These are phyloP conservation scores for Holcopasites calliopsidis DNA, from an alignment of 1,140 invertebrate genomes.

Conservation along the genomic window DNA sequence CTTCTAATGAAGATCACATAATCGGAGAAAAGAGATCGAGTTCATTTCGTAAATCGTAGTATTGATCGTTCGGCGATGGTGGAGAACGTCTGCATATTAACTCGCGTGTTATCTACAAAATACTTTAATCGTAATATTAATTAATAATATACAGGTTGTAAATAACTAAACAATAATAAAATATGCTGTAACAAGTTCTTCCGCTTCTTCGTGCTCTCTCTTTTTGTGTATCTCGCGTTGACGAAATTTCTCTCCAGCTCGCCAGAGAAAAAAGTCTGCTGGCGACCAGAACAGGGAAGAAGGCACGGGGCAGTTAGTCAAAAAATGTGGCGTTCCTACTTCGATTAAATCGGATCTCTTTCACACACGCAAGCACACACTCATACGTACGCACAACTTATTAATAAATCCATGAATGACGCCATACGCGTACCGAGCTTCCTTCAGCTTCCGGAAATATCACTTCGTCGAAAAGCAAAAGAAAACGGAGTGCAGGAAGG, in stretches of 20 bases:
- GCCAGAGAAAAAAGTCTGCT: background rate
- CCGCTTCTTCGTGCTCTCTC: conserved; percentile 38
- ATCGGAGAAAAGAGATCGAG: background rate
- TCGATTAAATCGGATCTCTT: background rate
- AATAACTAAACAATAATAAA: conserved; percentile 80
- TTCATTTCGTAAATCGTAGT: background rate
- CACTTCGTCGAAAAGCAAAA: conserved; percentile 19
- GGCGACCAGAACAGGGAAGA: conserved; percentile 62
- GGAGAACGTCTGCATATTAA: conserved; percentile 38
- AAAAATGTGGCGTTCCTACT: conserved; percentile 34
- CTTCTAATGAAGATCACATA: background rate
- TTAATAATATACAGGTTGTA: conserved; percentile 80
- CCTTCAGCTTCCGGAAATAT: background rate
- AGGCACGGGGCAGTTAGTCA: conserved; percentile 72
- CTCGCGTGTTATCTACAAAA: conserved; percentile 78
- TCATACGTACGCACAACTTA: too few relatives aligned
- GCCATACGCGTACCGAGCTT: conserved; percentile 6
- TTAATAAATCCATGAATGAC: conserved; percentile 13
- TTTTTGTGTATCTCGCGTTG: background rate
- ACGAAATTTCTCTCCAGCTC: conserved; percentile 4
- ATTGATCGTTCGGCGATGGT: conserved; percentile 24
- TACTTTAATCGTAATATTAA: conserved; percentile 79
- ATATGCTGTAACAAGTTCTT: conserved; percentile 77
- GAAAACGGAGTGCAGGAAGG: background rate
- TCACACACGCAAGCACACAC: too few relatives aligned